These are phyloP conservation scores for Stichodactyla mertensii DNA, from an alignment of 64 coral and sea anemone species.

Conservation along the genomic window DNA sequence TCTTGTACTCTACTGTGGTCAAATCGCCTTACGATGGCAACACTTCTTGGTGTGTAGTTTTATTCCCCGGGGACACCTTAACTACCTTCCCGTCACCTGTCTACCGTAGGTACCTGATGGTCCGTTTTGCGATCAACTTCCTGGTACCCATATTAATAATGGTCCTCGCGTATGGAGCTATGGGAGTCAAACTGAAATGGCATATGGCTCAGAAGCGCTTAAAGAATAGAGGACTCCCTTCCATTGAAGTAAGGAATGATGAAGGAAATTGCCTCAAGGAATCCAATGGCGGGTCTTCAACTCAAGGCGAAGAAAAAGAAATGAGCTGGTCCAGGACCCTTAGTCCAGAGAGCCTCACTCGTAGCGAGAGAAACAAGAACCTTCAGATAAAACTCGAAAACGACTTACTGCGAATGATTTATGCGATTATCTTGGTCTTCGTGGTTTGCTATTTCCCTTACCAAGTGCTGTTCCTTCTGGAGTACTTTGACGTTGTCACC, in stretches of 20 bases:
- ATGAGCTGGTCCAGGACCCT: neutral
- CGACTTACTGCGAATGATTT: slow-evolving; percentile 75
- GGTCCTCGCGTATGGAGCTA: slow-evolving; percentile 37
- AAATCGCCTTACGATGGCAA: slow-evolving; percentile 20
- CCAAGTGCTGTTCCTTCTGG: slow-evolving; percentile 61
- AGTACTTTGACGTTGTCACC: slow-evolving; percentile 39
- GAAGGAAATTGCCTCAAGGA: slow-evolving; percentile 20
- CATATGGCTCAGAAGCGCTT: slow-evolving; percentile 54
- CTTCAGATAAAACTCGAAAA: slow-evolving; percentile 58
- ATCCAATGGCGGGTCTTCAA: neutral
- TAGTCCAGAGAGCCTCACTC: neutral
- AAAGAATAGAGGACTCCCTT: slow-evolving; percentile 38
- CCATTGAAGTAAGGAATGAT: neutral
- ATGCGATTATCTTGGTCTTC: slow-evolving; percentile 61
- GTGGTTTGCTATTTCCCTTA: slow-evolving; percentile 68
- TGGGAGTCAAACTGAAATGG: slow-evolving; percentile 49
- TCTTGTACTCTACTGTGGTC: slow-evolving; percentile 24
- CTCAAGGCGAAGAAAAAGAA: neutral
- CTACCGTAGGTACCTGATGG: slow-evolving; percentile 40
- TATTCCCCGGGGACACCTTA: slow-evolving; percentile 22
- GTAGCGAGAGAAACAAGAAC: slow-evolving; percentile 5
- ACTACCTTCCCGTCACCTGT: neutral
- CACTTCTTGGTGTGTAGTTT: slow-evolving; percentile 7
- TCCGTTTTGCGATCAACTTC: slow-evolving; percentile 45
- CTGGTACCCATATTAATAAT: slow-evolving; percentile 62